Conservation (phyloP, 30 jellyfish, hydroid and myxozoan genomes). For the Aurelia aurita complex sp. Pacific region DNA sequence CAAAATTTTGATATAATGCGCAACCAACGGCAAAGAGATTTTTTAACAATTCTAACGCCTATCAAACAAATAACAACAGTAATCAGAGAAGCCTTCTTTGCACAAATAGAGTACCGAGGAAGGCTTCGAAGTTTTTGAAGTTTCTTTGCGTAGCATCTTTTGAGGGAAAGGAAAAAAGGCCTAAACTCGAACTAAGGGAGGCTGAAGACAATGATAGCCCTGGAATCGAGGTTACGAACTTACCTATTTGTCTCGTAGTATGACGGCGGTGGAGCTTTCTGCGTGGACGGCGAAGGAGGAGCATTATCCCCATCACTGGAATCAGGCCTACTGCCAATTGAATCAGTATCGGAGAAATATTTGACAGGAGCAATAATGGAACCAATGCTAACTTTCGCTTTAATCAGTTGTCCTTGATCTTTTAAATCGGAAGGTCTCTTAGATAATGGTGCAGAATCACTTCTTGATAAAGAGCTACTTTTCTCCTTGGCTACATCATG, state of each 20-base stretch:
- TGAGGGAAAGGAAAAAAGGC: neutral
- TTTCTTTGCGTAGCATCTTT: too few relatives aligned
- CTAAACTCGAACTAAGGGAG: neutral
- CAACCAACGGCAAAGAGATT: too few relatives aligned
- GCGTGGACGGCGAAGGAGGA: constrained; percentile 35
- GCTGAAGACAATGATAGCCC: too few relatives aligned
- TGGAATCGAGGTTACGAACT: too few relatives aligned
- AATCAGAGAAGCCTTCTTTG: too few relatives aligned
- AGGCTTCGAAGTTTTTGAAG: too few relatives aligned
- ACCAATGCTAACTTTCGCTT: constrained; percentile 42
- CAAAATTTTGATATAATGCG: too few relatives aligned
- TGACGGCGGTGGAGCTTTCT: constrained; percentile 44
- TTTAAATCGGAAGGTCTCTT: constrained; percentile 8
- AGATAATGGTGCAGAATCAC: constrained; percentile 60
- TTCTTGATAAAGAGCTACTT: constrained; percentile 22
- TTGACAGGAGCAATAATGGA: constrained; percentile 50
- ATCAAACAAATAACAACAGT: too few relatives aligned
- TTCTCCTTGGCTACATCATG: constrained; percentile 28
- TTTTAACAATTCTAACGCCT: too few relatives aligned
- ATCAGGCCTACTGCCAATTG: constrained; percentile 64
- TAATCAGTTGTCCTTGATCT: constrained; percentile 8
- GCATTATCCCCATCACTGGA: constrained; percentile 61
- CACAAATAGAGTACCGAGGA: too few relatives aligned
- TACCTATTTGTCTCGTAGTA: constrained; percentile 57
- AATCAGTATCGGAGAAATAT: constrained; percentile 60